Conservation (phyloP, 2,113 vertebrate species). For the Caloenas nicobarica region DNA sequence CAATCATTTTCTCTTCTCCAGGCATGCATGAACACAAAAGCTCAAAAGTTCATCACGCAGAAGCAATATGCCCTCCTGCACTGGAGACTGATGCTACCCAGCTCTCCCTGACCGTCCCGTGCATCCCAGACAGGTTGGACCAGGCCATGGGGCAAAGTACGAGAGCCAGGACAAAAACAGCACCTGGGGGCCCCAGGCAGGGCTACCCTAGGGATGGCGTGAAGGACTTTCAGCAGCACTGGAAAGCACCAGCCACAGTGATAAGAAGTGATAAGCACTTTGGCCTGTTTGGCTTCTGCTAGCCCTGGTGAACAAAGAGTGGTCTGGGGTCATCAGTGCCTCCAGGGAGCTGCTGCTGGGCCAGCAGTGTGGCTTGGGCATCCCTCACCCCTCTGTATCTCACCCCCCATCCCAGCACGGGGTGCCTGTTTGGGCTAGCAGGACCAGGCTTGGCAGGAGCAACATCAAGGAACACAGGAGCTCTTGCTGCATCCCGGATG, state of each 20-base stretch:
- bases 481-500: not conserved
- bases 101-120: not conserved
- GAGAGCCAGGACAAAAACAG: not conserved
- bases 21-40: not conserved
- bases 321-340: not conserved
- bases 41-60: not conserved
- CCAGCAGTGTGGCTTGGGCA: not conserved
- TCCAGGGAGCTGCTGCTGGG: not conserved
- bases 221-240: not conserved
- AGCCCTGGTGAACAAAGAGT: not conserved
- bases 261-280: not conserved
- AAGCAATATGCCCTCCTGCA: not conserved
- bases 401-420: not conserved
- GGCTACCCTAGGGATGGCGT: not conserved
- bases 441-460: not conserved
- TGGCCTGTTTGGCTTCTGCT: not conserved
- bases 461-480: not conserved
- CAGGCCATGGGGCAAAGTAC: not conserved
- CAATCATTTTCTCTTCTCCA: not conserved
- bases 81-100: not conserved
- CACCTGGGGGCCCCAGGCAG: fast-evolving
- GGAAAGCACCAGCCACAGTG: not conserved
- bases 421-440: not conserved
- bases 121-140: not conserved
- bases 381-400: not conserved